Base-by-base conservation (phyloP, 2,797 vertebrate genomes). In the Myotis pilosus region DNA sequence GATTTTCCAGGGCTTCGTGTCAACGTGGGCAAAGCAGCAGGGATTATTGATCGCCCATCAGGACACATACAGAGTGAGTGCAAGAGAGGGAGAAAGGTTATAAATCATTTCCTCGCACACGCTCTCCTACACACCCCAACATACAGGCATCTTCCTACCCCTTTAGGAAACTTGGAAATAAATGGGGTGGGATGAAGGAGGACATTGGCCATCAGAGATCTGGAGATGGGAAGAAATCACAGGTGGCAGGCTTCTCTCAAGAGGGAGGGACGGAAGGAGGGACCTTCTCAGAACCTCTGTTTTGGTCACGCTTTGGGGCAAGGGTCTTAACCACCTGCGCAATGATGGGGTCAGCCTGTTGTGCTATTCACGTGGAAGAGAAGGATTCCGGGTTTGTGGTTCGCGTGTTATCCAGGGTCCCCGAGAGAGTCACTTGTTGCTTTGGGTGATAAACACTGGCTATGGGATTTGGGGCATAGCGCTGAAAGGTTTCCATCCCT, bases 381-480 rank as follows among this genome's bases (percentile, higher is more conserved):
- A 1, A 2, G 9, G 22, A 47, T 23, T 51, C 66, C 7, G 11
- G 5, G n/a, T 22, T 95, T 95, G 96, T 96, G 95, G 97, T 97
- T 92, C 8, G 22, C 20, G 22, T 8, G n/a, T 4, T 84, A 41
- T 62, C 53, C 2, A 3, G 38, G 55, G 75, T 25, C 33, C 20
- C 8, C 2, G 22, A 6, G 23, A 78, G 28, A 66, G 69, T 87
- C 92, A 91, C 80, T 93, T 87, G 76, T 91, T 86, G 51, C 71
- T 12, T 25, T 53, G 33, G 20, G 66, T 89, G 30, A 44, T 33
- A 38, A 22, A n/a, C 36, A 10, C 55, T 30, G 33, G 16, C n/a
- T 68, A 72, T 2, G 6, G 47, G 49, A 25, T 89, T 75, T 10
- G 0, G 17, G 2, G 25, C 33, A 28, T 30, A 3, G 1, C 2